Conservation (phyloP, 2,888 invertebrate species). For the Oithona nana region DNA sequence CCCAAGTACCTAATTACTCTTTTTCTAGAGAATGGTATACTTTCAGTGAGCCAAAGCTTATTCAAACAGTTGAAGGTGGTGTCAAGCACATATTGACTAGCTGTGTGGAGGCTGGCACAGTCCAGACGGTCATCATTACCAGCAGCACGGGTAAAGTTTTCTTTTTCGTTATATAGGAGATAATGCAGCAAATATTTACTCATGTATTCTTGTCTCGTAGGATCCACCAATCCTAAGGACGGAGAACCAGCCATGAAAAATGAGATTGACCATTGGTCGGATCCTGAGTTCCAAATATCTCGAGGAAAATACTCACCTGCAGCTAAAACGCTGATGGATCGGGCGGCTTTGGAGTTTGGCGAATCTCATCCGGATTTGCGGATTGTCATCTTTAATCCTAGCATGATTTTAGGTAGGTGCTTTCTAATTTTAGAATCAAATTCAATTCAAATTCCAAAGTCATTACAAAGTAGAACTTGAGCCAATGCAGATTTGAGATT, state of each 20-base stretch:
- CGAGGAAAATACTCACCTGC: not conserved
- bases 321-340: not conserved
- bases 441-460: too few relatives aligned
- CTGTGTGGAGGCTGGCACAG: not conserved
- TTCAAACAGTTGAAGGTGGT: not conserved
- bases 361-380: not conserved
- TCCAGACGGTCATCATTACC: not conserved
- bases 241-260: not conserved
- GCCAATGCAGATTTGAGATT: too few relatives aligned
- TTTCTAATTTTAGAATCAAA: not conserved
- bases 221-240: not conserved
- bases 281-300: not conserved
- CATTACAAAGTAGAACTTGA: too few relatives aligned
- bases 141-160: not conserved
- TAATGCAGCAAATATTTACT: too few relatives aligned
- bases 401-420: not conserved
- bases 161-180: too few relatives aligned
- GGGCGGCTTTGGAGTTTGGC: not conserved
- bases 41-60: not conserved
- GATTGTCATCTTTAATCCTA: not conserved
- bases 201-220: too few relatives aligned
- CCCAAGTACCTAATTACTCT: not conserved
- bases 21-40: not conserved
- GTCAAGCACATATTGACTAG: not conserved
- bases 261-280: not conserved